A percentile compares a stretch with the other conserved stretches of the same genome.
phyloP scores from a whole-genome alignment of 2,888 invertebrate species.

The Yponomeuta malinellus region DNA sequence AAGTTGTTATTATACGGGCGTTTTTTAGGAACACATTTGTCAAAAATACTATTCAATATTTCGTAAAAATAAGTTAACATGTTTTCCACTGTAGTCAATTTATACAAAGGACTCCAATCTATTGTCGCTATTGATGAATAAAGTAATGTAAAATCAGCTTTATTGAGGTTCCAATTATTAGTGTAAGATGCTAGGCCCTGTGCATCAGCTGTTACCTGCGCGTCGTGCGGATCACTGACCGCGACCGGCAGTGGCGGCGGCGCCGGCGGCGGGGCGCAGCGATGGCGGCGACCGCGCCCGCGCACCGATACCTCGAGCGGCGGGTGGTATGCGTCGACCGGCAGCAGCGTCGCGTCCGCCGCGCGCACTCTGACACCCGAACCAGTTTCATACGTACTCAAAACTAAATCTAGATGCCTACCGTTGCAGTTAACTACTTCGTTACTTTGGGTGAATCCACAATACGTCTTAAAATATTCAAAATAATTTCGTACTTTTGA shows the following conservation, averaged over 20 bases:
- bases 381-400: neutral
- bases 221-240: neutral
- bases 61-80: conserved; percentile 18
- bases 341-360: conserved; percentile 7
- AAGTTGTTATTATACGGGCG: conserved; percentile 8
- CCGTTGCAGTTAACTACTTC: neutral
- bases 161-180: conserved; percentile 10
- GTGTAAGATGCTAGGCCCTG: neutral
- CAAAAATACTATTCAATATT: conserved; percentile 17
- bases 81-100: neutral
- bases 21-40: conserved; percentile 20
- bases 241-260: neutral
- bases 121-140: conserved; percentile 4
- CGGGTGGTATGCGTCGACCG: no score
- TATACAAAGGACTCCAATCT: conserved; percentile 7
- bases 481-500: neutral
- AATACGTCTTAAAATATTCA: neutral
- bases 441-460: neutral
- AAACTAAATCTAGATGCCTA: neutral
- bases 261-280: neutral
- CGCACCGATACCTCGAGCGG: neutral
- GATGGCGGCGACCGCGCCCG: neutral
- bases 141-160: conserved; percentile 9
- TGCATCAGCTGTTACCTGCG: no score
- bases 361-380: neutral